phyloP scores from a whole-genome alignment of 2,888 invertebrate genomes.

The Mongoloraphidia duomilia region DNA sequence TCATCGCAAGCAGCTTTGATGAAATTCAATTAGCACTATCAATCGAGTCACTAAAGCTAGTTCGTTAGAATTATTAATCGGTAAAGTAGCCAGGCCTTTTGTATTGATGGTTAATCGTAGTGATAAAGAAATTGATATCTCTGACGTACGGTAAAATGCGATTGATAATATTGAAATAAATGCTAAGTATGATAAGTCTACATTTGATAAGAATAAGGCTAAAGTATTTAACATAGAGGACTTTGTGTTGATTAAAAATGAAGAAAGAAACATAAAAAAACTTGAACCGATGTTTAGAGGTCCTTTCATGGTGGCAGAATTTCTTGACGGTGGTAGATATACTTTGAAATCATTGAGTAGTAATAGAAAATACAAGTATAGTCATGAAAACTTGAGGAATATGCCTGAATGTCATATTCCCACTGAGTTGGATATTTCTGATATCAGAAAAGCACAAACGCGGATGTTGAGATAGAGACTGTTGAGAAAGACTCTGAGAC shows the following conservation, averaged over 20 bases:
- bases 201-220: constrained; percentile 10
- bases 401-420: too few relatives aligned
- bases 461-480: too few relatives aligned
- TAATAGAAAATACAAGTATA: too few relatives aligned
- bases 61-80: constrained; percentile 18
- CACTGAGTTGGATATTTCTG: too few relatives aligned
- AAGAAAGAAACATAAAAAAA: constrained; percentile 6
- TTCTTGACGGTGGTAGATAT: too few relatives aligned
- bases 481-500: too few relatives aligned
- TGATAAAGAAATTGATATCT: constrained; percentile 5
- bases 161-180: neutral
- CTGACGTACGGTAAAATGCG: constrained; percentile 7
- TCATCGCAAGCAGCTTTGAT: constrained; percentile 17
- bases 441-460: too few relatives aligned
- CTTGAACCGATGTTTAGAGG: constrained; percentile 5
- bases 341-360: too few relatives aligned
- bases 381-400: too few relatives aligned
- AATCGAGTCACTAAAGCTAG: constrained; percentile 16
- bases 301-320: neutral
- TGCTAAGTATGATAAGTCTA: constrained; percentile 9
- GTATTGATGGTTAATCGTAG: constrained; percentile 3
- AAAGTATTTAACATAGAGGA: constrained; percentile 6
- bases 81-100: constrained; percentile 13
- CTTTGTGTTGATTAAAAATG: constrained; percentile 9
- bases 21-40: constrained; percentile 5